Percentiles rank a stretch among this genome's conserved stretches.
phyloP scores from a whole-genome alignment of 2,113 vertebrate genomes.

The Corythornis vintsioides region DNA sequence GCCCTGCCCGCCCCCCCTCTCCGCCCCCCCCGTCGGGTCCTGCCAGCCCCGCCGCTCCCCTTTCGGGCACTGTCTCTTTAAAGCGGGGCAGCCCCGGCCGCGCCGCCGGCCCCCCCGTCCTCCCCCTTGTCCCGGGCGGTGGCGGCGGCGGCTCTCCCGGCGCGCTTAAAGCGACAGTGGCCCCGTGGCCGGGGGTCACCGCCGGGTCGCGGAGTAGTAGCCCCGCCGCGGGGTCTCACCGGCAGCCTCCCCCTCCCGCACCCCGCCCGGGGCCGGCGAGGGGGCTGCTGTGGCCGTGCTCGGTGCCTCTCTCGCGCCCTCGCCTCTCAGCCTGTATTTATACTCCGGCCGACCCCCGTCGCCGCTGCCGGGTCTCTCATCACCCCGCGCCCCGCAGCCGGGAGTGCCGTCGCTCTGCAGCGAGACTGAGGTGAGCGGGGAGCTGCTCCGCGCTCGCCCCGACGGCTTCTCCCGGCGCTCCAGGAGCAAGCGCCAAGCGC shows the following conservation, averaged over 20 bases:
- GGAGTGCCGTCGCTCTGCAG: background rate
- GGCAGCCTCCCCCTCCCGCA: background rate
- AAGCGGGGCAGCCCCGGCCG: no score
- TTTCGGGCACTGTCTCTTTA: no score
- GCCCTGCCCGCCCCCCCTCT: no score
- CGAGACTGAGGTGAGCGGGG: background rate
- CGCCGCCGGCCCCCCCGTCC: no score
- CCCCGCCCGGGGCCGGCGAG: background rate
- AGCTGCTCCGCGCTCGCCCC: background rate
- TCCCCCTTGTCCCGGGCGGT: no score
- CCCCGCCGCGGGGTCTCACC: background rate
- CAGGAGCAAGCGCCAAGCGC: background rate
- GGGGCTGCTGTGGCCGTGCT: background rate
- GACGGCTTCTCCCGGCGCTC: background rate
- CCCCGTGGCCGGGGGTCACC: no score
- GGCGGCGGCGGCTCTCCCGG: no score
- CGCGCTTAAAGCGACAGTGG: no score
- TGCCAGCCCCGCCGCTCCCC: no score
- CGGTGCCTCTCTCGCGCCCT: background rate
- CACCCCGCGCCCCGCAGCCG: background rate
- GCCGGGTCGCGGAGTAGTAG: no score
- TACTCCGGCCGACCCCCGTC: background rate
- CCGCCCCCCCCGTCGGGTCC: no score
- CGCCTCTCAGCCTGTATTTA: background rate
- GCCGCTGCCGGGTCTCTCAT: background rate